A percentile compares a stretch with the other conserved stretches of the same genome.
Conservation (phyloP, 2,113 vertebrate genomes). For the Chaetodon auriga region DNA sequence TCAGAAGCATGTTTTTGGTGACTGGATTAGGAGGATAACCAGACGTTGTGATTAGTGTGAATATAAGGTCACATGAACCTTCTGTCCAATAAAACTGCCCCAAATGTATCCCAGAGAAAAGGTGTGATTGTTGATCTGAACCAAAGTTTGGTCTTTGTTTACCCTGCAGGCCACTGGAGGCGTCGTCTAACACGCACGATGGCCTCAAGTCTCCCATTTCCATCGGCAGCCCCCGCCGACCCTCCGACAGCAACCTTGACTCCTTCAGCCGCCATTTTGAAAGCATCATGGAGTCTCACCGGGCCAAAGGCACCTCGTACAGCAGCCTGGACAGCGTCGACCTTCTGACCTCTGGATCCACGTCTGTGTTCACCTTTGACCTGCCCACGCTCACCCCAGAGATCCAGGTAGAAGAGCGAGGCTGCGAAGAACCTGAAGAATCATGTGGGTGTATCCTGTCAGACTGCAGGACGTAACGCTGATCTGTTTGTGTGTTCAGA, state of each 20-base stretch:
- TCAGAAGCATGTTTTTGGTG: too few relatives aligned
- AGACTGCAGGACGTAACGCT: background rate
- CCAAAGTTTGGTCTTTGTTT: background rate
- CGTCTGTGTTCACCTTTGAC: slow-evolving; percentile 92
- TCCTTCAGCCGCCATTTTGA: slow-evolving; percentile 98
- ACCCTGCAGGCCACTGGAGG: slow-evolving; percentile 55
- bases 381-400: slow-evolving; percentile 90
- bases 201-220: slow-evolving; percentile 90
- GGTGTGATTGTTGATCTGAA: too few relatives aligned
- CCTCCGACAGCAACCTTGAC: slow-evolving; percentile 91
- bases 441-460: accelerated
- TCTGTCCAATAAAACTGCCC: too few relatives aligned
- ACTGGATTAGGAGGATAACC: too few relatives aligned
- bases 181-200: slow-evolving; percentile 24
- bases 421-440: background rate
- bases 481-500: slow-evolving; percentile 62
- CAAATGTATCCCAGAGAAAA: too few relatives aligned
- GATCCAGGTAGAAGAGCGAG: slow-evolving; percentile 80
- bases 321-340: slow-evolving; percentile 97
- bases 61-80: too few relatives aligned
- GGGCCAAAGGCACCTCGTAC: slow-evolving; percentile 97
- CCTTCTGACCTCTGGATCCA: slow-evolving; percentile 89
- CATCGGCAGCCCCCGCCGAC: slow-evolving; percentile 86
- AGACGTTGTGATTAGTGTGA: too few relatives aligned
- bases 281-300: slow-evolving; percentile 96